Percentiles rank a stretch among this genome's conserved stretches.
Conservation (phyloP, 2,888 invertebrate species). For the Tetanocera ferruginea region DNA sequence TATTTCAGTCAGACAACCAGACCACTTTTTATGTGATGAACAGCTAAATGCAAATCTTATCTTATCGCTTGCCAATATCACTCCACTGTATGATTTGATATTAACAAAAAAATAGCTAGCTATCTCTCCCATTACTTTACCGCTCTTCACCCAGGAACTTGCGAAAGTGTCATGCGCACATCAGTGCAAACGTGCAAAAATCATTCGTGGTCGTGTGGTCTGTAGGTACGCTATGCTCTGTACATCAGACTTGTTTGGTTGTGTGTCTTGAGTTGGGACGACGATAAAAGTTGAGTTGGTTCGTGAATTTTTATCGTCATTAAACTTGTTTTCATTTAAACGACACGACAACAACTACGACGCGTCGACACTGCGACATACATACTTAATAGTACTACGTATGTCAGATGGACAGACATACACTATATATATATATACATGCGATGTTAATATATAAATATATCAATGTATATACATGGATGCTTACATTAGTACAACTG, state of each 20-base stretch:
- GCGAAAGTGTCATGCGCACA: conserved; percentile 52
- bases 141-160: conserved; percentile 30
- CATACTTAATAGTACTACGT: conserved; percentile 38
- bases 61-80: no score
- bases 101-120: neutral
- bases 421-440: conserved; percentile 16
- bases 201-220: conserved; percentile 42
- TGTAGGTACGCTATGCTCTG: conserved; percentile 24
- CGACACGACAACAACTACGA: conserved; percentile 34
- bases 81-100: no score
- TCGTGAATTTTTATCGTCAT: conserved; percentile 42
- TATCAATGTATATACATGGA: neutral
- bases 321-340: conserved; percentile 47
- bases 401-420: conserved; percentile 22
- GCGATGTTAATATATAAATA: conserved; percentile 21
- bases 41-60: no score
- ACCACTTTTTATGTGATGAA: no score
- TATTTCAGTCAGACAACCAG: no score
- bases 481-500: neutral
- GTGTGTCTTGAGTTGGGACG: conserved; percentile 8
- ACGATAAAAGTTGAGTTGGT: conserved; percentile 23
- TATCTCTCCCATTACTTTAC: neutral
- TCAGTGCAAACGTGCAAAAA: conserved; percentile 48
- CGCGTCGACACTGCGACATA: conserved; percentile 26
- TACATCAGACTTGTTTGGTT: conserved; percentile 14